These are phyloP conservation scores for Strigamia crassipes DNA, from an alignment of 2,888 invertebrate genomes.

Conservation along the genomic window DNA sequence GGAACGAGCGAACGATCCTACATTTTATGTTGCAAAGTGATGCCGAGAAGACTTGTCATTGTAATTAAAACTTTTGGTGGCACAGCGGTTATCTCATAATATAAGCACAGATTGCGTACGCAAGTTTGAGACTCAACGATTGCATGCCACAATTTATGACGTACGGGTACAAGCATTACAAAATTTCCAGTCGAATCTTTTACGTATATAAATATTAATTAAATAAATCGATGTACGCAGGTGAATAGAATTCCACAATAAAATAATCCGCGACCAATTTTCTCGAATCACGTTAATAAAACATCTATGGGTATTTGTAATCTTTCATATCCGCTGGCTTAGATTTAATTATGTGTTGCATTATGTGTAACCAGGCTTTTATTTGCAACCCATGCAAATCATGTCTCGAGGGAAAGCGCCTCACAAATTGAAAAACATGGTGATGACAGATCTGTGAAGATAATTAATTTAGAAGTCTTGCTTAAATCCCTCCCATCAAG, in stretches of 20 bases:
- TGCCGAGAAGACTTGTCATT: not conserved
- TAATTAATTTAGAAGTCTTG: slow-evolving; percentile 10
- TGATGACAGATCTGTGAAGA: not conserved
- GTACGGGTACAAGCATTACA: not conserved
- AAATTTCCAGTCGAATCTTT: too few species aligned
- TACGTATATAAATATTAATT: not conserved
- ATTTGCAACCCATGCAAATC: slow-evolving; percentile 10
- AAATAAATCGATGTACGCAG: not conserved
- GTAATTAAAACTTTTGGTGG: not conserved
- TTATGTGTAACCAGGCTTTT: not conserved
- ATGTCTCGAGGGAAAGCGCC: slow-evolving; percentile 1
- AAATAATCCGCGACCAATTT: not conserved
- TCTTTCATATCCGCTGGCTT: not conserved
- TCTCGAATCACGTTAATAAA: not conserved
- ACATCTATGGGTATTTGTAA: not conserved
- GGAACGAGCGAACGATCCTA: too few species aligned
- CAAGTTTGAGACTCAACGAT: not conserved
- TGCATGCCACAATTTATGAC: not conserved
- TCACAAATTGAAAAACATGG: slow-evolving; percentile 4
- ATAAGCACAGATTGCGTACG: not conserved
- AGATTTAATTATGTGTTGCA: slow-evolving; percentile 4
- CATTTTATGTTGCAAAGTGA: not conserved
- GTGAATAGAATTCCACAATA: not conserved
- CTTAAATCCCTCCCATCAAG: not conserved
- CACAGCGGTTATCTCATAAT: not conserved